Conservation (phyloP, 1,140 invertebrate genomes). For the Battus philenor region DNA sequence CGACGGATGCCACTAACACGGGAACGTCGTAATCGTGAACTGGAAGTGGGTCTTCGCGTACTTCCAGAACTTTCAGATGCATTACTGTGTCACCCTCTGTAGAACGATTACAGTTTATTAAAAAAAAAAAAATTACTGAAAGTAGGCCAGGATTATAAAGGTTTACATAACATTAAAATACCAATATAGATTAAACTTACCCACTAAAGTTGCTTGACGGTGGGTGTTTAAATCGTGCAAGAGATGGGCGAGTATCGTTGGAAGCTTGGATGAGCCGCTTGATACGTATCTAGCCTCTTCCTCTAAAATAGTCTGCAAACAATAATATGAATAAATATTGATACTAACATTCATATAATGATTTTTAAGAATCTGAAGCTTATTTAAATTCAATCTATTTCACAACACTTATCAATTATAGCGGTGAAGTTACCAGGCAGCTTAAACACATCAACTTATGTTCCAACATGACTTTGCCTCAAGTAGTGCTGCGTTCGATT, state of each 20-base stretch:
- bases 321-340: slow-evolving; percentile 7
- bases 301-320: slow-evolving; percentile 84
- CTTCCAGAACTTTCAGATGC: slow-evolving; percentile 86
- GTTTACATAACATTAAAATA: no score
- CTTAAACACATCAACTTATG: no score
- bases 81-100: slow-evolving; percentile 87
- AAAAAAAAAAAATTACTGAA: neutral
- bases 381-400: no score
- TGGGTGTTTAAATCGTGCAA: slow-evolving; percentile 87
- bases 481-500: no score
- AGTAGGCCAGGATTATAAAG: neutral
- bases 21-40: slow-evolving; percentile 95
- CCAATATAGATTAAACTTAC: slow-evolving; percentile 61
- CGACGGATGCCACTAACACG: slow-evolving; percentile 82
- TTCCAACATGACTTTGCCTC: no score
- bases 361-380: no score
- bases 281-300: slow-evolving; percentile 88
- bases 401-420: no score
- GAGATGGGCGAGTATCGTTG: slow-evolving; percentile 85
- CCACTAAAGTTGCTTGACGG: slow-evolving; percentile 85
- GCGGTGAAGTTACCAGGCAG: no score
- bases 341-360: no score
- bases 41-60: slow-evolving; percentile 86
- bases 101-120: slow-evolving; percentile 2
- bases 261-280: slow-evolving; percentile 79